Evolutionary conservation across 1,140 invertebrate genomes (phyloP), one percentile per base, ranked within the genome.

Genomic region (Oncopodura yosiiana): DNA sequence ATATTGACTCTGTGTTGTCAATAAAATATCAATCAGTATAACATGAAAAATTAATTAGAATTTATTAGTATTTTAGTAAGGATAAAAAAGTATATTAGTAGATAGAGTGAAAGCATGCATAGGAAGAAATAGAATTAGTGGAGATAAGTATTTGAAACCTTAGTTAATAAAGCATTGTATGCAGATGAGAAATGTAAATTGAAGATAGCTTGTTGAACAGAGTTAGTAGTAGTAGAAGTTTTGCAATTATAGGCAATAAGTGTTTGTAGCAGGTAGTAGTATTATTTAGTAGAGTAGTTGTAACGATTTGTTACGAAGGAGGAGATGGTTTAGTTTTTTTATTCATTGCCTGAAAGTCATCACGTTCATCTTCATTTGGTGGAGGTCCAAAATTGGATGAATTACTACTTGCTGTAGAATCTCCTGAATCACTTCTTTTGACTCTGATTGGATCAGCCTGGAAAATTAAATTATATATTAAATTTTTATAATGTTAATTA

Each of bases 271-370:
- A n/a, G n/a, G n/a, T n/a, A n/a, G n/a, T n/a, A n/a, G n/a, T n/a
- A n/a, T n/a, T n/a, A n/a, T n/a, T n/a, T n/a, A n/a, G n/a, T n/a
- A n/a, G n/a, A n/a, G n/a, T n/a, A n/a, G n/a, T n/a, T n/a, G n/a
- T n/a, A n/a, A n/a, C n/a, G n/a, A n/a, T n/a, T n/a, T n/a, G n/a
- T n/a, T n/a, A n/a, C n/a, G n/a, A n/a, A n/a, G n/a, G n/a, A n/a
- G n/a, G n/a, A n/a, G n/a, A n/a, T n/a, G 18, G 26, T 38, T 39
- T 46, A 48, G 44, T 46, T 39, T 49, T 50, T 21, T 27, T n/a
- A n/a, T 37, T 32, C 49, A 53, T 61, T 61, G 60, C 60, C 60
- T 61, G 60, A 49, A 61, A 54, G 23, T 53, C 54, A 14, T 37
- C 37, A 32, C 44, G 36, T 37, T 61, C 60, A 39, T 34, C 30